These are phyloP conservation scores for Carassius auratus DNA, from an alignment of 2,113 vertebrate species.

Conservation along the genomic window DNA sequence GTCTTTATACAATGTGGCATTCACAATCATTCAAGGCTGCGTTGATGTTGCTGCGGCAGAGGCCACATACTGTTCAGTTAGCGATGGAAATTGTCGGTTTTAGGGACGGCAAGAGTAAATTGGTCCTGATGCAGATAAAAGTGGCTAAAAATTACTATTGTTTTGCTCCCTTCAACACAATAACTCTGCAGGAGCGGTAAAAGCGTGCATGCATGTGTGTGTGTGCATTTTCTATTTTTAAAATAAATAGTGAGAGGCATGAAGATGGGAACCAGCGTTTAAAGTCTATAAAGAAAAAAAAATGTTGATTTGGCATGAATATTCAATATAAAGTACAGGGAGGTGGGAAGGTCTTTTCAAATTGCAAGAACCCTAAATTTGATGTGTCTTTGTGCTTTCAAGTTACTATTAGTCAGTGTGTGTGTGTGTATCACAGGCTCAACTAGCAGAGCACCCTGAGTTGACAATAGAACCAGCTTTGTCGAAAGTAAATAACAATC, in stretches of 20 bases:
- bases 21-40: conserved; percentile 21
- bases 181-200: background rate
- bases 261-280: conserved; percentile 39
- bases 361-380: background rate
- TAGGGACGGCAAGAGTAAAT: no score
- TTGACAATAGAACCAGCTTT: conserved; percentile 14
- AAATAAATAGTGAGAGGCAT: conserved; percentile 5
- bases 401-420: background rate
- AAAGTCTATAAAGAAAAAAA: conserved; percentile 24
- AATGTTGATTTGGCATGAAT: conserved; percentile 17
- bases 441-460: conserved; percentile 9
- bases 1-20: background rate
- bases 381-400: background rate
- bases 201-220: background rate
- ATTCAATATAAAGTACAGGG: background rate
- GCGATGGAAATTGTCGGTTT: background rate
- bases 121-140: conserved; percentile 42
- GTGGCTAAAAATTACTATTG: conserved; percentile 27
- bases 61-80: conserved; percentile 27
- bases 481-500: conserved; percentile 36
- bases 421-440: background rate
- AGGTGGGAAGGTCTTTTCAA: background rate
- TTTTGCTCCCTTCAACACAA: conserved; percentile 27
- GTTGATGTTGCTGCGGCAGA: background rate
- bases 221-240: background rate